These are phyloP conservation scores for Falco cherrug DNA, from an alignment of 2,797 vertebrate genomes.

Conservation along the genomic window DNA sequence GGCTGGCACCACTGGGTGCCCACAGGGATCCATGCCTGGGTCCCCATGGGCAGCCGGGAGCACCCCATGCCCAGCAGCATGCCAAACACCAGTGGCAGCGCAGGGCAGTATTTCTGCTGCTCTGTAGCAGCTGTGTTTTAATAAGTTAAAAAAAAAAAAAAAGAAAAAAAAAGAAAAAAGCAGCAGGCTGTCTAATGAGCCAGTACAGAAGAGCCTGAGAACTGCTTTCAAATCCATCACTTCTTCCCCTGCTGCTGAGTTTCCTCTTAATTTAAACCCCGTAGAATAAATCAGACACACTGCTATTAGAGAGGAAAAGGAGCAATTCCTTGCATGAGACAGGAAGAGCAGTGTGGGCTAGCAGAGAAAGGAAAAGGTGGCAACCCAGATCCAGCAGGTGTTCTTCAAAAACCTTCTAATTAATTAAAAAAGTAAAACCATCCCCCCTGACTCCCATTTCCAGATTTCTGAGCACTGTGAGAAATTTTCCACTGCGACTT, in stretches of 20 bases:
- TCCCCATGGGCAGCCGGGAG: background rate
- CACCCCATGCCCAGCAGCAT: accelerated
- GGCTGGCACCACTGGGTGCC: background rate
- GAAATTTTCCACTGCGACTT: background rate
- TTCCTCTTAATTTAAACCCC: constrained; percentile 32
- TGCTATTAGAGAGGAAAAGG: background rate
- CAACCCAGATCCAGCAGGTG: background rate
- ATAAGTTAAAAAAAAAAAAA: background rate
- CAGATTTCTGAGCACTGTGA: background rate
- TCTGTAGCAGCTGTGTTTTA: background rate
- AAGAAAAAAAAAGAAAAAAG: too few relatives aligned
- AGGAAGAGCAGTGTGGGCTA: background rate
- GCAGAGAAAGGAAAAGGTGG: background rate
- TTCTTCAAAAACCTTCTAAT: background rate
- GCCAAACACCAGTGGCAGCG: accelerated
- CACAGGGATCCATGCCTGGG: accelerated
- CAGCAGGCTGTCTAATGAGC: background rate
- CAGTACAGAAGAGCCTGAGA: background rate
- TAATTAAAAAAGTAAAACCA: background rate
- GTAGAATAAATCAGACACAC: constrained; percentile 1
- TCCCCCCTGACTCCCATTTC: background rate
- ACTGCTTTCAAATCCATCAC: background rate
- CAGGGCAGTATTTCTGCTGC: background rate
- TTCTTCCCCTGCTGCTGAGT: constrained; percentile 10
- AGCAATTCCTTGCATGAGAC: background rate